phyloP scores from a whole-genome alignment of 2,113 vertebrate species.

The Potamarius usumacintae region DNA sequence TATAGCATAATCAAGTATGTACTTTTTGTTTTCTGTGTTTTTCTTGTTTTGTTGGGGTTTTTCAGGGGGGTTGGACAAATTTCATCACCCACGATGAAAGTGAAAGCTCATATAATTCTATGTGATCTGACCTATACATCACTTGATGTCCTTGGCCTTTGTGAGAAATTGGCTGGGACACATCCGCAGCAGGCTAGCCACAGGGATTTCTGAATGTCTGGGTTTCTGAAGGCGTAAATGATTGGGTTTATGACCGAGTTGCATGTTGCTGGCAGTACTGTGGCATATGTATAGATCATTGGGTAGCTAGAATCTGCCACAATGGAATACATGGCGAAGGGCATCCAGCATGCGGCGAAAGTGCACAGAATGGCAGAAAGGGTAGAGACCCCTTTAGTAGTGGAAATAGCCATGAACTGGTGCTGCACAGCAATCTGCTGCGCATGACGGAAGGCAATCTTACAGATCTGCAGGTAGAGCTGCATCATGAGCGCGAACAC shows the following conservation, averaged over 20 bases:
- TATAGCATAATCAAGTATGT: not conserved
- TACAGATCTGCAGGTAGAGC: slow-evolving; percentile 91
- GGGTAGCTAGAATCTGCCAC: slow-evolving; percentile 88
- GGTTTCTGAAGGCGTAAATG: slow-evolving; percentile 89
- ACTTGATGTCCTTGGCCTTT: slow-evolving; percentile 85
- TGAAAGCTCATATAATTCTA: not conserved
- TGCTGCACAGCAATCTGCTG: slow-evolving; percentile 94
- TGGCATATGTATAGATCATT: slow-evolving; percentile 82
- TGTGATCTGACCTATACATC: slow-evolving; percentile 75
- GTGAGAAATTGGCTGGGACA: slow-evolving; percentile 77
- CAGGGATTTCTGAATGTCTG: slow-evolving; percentile 89
- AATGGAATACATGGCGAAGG: slow-evolving; percentile 85
- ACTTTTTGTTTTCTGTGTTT: not conserved
- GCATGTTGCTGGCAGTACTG: slow-evolving; percentile 83
- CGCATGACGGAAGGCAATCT: slow-evolving; percentile 87
- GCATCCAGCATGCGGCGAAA: slow-evolving; percentile 88
- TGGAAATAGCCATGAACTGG: slow-evolving; percentile 85
- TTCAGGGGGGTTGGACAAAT: not conserved
- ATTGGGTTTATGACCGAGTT: slow-evolving; percentile 90
- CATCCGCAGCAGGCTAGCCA: slow-evolving; percentile 90
- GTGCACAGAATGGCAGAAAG: slow-evolving; percentile 86
- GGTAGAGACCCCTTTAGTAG: slow-evolving; percentile 90
- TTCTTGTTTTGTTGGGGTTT: not conserved
- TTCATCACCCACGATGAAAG: slow-evolving; percentile 10
- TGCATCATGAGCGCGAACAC: slow-evolving; percentile 90